Evolutionary conservation across 1,140 invertebrate genomes (phyloP), one percentile per base, ranked within the genome.

Genomic region (Drosophila tropicalis): DNA sequence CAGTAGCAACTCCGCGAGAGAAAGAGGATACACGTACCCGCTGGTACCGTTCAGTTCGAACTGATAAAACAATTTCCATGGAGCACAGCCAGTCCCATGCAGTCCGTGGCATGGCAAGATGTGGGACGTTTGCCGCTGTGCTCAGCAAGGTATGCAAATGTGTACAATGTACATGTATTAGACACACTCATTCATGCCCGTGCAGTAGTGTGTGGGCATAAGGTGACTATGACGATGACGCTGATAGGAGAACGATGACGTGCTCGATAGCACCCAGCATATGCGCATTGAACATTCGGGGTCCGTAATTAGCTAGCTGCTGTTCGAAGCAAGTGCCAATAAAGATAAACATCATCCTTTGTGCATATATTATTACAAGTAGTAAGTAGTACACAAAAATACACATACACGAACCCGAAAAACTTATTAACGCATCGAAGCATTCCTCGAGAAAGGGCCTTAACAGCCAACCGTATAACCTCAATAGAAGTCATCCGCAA

Each of bases 251-350:
- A 47, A 58, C 51, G 81, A 85, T 84, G 81, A 84, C 81, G 81
- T 84, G 81, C 81, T 69, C 69, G 81, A 84, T 84, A 85, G 78
- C 61, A 70, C 32, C 55, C 62, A 81, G 73, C 73, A 84, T 65
- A 76, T 72, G 67, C 80, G 80, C 79, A 66, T 51, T 69, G 19
- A 17, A 55, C 67, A 55, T 74, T 57, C 40, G 15, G 7, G 66
- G n/a, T 34, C 32, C n/a, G 47, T 57, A 77, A 77, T 77, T 77
- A 71, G 56, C 44, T 51, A 9, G 44, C 44, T 51, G 17, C 17
- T 15, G 9, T 22, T 51, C 5, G 9, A 51, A 51, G 17, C 44
- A 51, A 51, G 44, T 51, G 44, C 10, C 44, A 51, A 51, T 51
- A 51, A 51, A 22, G 44, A 51, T 51, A 19, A 51, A 51, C 44